Evolutionary conservation across 2,113 vertebrate species (phyloP), one percentile per base, ranked within the genome.

Genomic region (Sakesphorus luctuosus): DNA sequence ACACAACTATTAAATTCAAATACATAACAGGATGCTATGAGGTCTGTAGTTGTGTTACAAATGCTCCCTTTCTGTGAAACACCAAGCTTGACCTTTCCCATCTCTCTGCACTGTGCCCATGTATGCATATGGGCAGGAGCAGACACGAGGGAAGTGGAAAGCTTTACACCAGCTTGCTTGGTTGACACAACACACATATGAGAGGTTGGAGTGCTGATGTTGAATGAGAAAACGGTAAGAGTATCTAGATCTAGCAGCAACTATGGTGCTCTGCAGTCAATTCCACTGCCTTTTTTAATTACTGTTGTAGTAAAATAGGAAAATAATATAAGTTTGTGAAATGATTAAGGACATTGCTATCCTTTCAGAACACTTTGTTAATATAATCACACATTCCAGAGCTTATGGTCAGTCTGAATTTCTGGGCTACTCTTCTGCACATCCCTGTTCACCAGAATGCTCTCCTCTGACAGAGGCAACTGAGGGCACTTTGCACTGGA

Each of bases 21-120:
- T 5, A 47, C 0, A 0, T 33, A 84, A 69, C 4, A 79, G 9
- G 10, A 61, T 73, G 13, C 47, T 43, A 6, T 6, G 18, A 68
- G 35, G 10, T 43, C 53, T 50, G 10, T 1, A 21, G 33, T 76
- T 33, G 35, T 66, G 28, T 50, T 61, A 78, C 3, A 1, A 0
- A 36, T 9, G 13, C 4, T 36, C 21, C 38, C 16, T 24, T 44
- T n/a, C 43, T 53, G 47, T 2, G 3, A 78, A 89, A 84, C 46
- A 26, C 6, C 31, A 87, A 43, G 36, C 36, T 26, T 44, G 8
- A 35, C 29, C 44, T 33, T 65, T 52, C 43, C n/a, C 26, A 35
- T 3, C n/a, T 19, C 82, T 46, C 25, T 82, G 61, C 62, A 67
- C 6, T 0, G 0, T 14, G 18, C 29, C 40, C 33, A 50, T 11